A percentile compares a stretch with the other conserved stretches of the same genome.
These are phyloP conservation scores for Chondrilla cf. caribensis DNA, from an alignment of 37 sponge, comb jelly and placozoan genomes.

Conservation along the genomic window DNA sequence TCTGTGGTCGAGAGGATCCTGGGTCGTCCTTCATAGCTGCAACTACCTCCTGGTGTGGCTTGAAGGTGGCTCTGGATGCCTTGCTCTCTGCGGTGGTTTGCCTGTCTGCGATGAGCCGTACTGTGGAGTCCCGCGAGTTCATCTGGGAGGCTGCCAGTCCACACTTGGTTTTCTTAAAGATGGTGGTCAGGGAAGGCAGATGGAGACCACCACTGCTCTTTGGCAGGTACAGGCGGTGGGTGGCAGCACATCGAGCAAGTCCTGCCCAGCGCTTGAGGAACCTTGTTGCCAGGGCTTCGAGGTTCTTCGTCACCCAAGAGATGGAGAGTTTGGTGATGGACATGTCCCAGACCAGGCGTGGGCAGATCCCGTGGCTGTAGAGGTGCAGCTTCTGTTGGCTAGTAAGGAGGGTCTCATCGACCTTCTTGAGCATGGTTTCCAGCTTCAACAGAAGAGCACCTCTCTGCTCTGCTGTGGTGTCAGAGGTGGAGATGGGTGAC, in stretches of 20 bases:
- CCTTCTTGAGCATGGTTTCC: neutral
- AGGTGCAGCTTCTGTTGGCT: conserved; percentile 30
- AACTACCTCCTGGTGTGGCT: conserved; percentile 12
- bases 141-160: neutral
- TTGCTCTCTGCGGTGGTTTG: neutral
- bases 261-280: conserved; percentile 39
- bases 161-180: conserved; percentile 17
- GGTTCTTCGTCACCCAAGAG: conserved; percentile 11
- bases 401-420: conserved; percentile 19
- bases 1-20: neutral
- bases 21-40: conserved; percentile 7
- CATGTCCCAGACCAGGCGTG: conserved; percentile 25
- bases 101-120: neutral
- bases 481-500: neutral
- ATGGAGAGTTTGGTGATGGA: conserved; percentile 12
- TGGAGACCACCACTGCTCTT: conserved; percentile 20
- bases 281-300: conserved; percentile 21
- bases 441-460: neutral
- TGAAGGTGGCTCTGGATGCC: neutral
- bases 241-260: neutral
- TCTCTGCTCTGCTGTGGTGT: neutral
- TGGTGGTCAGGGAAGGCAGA: neutral
- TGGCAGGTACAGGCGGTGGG: conserved; percentile 21
- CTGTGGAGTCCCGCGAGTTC: conserved; percentile 9
- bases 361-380: conserved; percentile 28